Percentiles rank a stretch among this genome's conserved stretches.
Evolutionary conservation across 2,113 vertebrate genomes (phyloP).

Genomic region (Grammomys surdaster): DNA sequence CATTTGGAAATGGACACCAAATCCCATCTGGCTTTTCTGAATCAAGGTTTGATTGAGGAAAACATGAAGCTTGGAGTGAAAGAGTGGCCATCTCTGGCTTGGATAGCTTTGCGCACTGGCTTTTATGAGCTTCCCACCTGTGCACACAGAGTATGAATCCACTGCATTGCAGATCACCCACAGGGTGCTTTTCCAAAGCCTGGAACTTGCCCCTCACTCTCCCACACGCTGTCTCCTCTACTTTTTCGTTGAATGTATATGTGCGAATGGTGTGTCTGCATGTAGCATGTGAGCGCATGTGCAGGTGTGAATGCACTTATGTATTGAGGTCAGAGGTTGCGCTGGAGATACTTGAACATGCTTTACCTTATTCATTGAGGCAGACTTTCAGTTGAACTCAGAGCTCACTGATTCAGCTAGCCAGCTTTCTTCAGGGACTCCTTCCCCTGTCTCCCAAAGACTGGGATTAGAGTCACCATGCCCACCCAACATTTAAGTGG

Average conservation of each 20-base stretch:
- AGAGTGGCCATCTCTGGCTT: rapidly evolving
- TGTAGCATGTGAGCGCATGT: no score
- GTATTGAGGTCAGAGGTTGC: background rate
- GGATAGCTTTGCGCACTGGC: background rate
- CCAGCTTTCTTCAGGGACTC: background rate
- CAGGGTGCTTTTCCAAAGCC: background rate
- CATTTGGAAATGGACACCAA: background rate
- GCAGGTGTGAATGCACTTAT: no score
- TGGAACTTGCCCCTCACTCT: background rate
- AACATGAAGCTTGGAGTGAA: background rate
- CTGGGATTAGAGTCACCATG: background rate
- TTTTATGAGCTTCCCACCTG: rapidly evolving
- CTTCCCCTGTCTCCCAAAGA: no score
- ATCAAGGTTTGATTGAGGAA: background rate
- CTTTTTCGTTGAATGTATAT: no score
- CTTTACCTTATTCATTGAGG: background rate
- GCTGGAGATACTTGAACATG: background rate
- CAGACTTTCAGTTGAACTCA: background rate
- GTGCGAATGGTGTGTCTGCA: background rate
- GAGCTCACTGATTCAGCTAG: background rate
- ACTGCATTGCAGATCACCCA: background rate
- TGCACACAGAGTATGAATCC: no score
- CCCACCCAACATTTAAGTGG: background rate
- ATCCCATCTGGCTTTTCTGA: background rate
- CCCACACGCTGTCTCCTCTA: background rate